Percentiles rank a stretch among this genome's conserved stretches.
Conservation (phyloP, 2,888 invertebrate genomes). For the Aporophyla lueneburgensis region DNA sequence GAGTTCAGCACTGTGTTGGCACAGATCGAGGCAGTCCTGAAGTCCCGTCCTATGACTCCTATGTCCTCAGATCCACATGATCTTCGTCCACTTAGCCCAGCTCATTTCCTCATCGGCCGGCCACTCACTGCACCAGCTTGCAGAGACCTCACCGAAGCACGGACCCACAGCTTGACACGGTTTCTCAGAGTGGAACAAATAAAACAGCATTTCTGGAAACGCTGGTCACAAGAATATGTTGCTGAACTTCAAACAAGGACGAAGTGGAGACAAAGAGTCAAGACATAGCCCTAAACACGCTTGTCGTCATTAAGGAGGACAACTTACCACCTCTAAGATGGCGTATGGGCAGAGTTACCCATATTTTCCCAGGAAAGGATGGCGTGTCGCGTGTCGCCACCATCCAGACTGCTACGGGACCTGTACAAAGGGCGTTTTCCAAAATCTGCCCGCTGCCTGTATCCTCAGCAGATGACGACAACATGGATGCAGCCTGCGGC, state of each 20-base stretch:
- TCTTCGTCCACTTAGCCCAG: slow-evolving; percentile 13
- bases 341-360: slow-evolving; percentile 26
- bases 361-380: too few relatives aligned
- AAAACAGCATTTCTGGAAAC: slow-evolving; percentile 12
- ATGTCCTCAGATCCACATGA: slow-evolving; percentile 37
- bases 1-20: slow-evolving; percentile 39
- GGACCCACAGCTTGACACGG: not conserved
- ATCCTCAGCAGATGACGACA: too few relatives aligned
- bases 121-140: slow-evolving; percentile 4
- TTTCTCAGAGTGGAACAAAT: slow-evolving; percentile 2
- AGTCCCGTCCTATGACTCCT: slow-evolving; percentile 32
- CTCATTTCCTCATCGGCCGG: slow-evolving; percentile 13
- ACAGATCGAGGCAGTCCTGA: slow-evolving; percentile 47
- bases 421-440: too few relatives aligned
- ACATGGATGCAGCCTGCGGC: too few relatives aligned
- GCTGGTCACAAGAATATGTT: slow-evolving; percentile 13
- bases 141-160: slow-evolving; percentile 4
- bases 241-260: slow-evolving; percentile 10
- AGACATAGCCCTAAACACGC: too few relatives aligned
- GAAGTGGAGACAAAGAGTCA: not conserved
- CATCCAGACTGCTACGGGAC: too few relatives aligned
- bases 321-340: slow-evolving; percentile 10
- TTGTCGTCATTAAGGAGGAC: not conserved
- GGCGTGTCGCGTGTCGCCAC: too few relatives aligned
- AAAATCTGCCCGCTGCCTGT: too few relatives aligned